Base-by-base conservation (phyloP, 2,888 invertebrate species). In the Himalopsyche kuldschensis region DNA sequence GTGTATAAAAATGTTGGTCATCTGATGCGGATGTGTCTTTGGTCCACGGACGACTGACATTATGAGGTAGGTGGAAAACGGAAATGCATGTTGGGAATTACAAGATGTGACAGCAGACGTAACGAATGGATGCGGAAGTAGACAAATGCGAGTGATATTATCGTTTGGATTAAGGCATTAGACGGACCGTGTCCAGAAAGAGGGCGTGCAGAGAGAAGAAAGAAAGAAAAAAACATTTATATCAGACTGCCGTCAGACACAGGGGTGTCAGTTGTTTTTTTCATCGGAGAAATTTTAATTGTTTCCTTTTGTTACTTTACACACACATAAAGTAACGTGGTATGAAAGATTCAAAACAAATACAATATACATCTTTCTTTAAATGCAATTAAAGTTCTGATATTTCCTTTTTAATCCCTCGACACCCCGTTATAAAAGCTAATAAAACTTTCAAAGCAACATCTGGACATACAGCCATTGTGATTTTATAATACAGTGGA, bases 141-240 rank as follows among this genome's bases (percentile, higher is more conserved):
- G 84, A 84, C 84, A 47, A 81, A 84, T 84, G 81, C 77, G 81
- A 69, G 69, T 48, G 84, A 84, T 81, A 84, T 84, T 81, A 84
- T 84, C 84, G 75, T 55, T 47, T 35, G 84, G 84, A 84, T 84
- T 81, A 84, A 78, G 84, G 84, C 55, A 84, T 84, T 84, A 84
- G 78, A 32, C 46, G 32, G 75, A 31, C 80, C 63, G 47, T 48
- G 31, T 80, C 75, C 80, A 55, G 32, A 55, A 55, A 55, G 24
- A 55, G 55, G 55, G 55, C 5, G 55, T 20, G 20, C 55, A 24
- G 55, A 55, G 10, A 10, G 24, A 55, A 55, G 55, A 20, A 55
- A 55, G 5, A 15, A 55, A 15, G 20, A 55, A 55, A 55, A 41
- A 55, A 55, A 55, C 55, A 24, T 55, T 55, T 55, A 20, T 55